Conservation (phyloP, 1,140 invertebrate species). For the Dreissena polymorpha region DNA sequence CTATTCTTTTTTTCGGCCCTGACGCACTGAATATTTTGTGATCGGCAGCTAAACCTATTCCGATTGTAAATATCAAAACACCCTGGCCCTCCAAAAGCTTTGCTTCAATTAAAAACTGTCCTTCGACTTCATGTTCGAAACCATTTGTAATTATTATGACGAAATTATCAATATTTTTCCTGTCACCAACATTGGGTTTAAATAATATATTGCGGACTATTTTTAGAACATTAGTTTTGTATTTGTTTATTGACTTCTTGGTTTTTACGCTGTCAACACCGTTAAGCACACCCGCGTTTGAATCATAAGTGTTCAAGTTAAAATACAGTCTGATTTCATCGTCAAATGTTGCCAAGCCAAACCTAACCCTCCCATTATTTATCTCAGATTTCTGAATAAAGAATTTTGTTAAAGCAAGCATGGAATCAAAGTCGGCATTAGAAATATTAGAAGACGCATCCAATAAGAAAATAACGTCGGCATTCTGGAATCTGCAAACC, state of each 20-base stretch:
- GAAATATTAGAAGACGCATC: conserved; percentile 72
- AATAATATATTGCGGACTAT: conserved; percentile 56
- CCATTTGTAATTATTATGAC: conserved; percentile 66
- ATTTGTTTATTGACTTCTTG: conserved; percentile 29
- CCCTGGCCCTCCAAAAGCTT: conserved; percentile 26
- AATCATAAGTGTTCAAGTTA: conserved; percentile 54
- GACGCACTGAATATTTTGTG: no score
- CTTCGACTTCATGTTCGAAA: conserved; percentile 63
- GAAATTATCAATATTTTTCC: conserved; percentile 60
- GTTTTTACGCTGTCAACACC: conserved; percentile 57
- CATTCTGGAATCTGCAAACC: conserved; percentile 41
- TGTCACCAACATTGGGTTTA: conserved; percentile 56
- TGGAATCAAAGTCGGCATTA: conserved; percentile 62
- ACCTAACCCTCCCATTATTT: conserved; percentile 66
- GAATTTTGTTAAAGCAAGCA: conserved; percentile 65
- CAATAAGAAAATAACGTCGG: conserved; percentile 73
- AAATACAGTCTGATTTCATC: conserved; percentile 56
- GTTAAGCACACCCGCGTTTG: conserved; percentile 43
- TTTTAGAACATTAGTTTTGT: conserved; percentile 52
- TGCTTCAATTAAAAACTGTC: conserved; percentile 62
- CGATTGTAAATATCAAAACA: conserved; percentile 67
- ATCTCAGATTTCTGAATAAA: conserved; percentile 65
- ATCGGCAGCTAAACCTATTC: conserved; percentile 60
- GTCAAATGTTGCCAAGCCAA: conserved; percentile 70
- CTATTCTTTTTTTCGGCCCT: no score